A percentile compares a stretch with the other conserved stretches of the same genome.
Conservation (phyloP, 2,888 invertebrate species). For the Acheta domesticus region DNA sequence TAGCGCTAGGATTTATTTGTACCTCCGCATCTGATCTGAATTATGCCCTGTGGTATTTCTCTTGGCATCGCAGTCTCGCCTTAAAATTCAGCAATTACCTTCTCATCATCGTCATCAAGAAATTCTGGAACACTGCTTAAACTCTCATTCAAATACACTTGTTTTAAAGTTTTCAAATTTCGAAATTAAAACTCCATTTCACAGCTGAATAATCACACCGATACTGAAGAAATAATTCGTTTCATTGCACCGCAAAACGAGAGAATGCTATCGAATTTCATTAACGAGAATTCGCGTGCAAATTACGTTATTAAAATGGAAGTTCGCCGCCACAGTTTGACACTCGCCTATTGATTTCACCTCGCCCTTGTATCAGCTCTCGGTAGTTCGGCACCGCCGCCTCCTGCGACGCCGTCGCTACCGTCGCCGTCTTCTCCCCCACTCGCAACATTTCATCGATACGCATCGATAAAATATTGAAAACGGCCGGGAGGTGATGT, state of each 20-base stretch:
- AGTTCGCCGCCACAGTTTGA: background rate
- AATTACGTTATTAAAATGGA: background rate
- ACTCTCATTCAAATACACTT: too few species aligned
- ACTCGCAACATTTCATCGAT: background rate
- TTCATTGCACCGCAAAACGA: background rate
- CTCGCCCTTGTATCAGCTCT: background rate
- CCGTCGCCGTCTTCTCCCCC: background rate
- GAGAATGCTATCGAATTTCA: background rate
- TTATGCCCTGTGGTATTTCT: too few species aligned
- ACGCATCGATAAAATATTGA: slow-evolving; percentile 11
- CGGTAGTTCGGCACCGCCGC: background rate
- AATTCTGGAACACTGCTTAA: too few species aligned
- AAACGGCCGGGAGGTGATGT: slow-evolving; percentile 18
- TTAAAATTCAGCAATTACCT: too few species aligned
- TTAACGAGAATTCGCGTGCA: background rate
- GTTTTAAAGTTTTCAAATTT: background rate
- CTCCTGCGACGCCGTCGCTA: background rate
- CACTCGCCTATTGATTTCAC: slow-evolving; percentile 3
- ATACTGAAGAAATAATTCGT: background rate
- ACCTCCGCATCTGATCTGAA: too few species aligned
- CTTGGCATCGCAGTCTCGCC: too few species aligned
- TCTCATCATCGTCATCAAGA: too few species aligned
- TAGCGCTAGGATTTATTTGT: too few species aligned
- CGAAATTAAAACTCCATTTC: background rate
- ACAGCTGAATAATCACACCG: background rate